phyloP scores from a whole-genome alignment of 2,888 invertebrate species.

The Luffia ferchaultella region DNA sequence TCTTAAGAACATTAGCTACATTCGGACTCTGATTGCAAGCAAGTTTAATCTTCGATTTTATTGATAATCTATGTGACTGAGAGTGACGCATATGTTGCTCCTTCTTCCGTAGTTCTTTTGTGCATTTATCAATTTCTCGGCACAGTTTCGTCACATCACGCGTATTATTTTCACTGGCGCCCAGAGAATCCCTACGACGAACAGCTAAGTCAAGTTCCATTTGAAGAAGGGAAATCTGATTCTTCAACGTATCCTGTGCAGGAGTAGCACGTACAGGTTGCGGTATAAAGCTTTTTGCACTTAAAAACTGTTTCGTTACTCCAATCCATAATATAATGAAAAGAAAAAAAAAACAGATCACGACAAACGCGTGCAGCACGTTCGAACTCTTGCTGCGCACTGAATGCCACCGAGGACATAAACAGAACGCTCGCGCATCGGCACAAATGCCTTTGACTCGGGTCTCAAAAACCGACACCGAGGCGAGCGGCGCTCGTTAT shows the following conservation, averaged over 20 bases:
- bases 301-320: not conserved
- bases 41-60: slow-evolving; percentile 10
- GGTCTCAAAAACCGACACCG: not conserved
- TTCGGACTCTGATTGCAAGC: slow-evolving; percentile 8
- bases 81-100: slow-evolving; percentile 12
- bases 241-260: slow-evolving; percentile 13
- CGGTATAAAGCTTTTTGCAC: slow-evolving; percentile 10
- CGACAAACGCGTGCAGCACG: not conserved
- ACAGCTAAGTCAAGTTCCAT: slow-evolving; percentile 13
- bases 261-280: slow-evolving; percentile 5
- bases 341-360: not conserved
- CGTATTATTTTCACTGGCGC: slow-evolving; percentile 8
- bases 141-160: slow-evolving; percentile 10
- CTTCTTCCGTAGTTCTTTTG: slow-evolving; percentile 9
- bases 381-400: no score
- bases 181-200: slow-evolving; percentile 11
- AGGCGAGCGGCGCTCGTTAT: no score
- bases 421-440: no score
- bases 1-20: slow-evolving; percentile 7
- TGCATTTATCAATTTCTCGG: slow-evolving; percentile 11
- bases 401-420: no score
- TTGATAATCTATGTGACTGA: slow-evolving; percentile 7
- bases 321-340: slow-evolving; percentile 1
- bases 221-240: slow-evolving; percentile 11
- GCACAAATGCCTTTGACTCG: not conserved